Conservation (phyloP, 2,888 invertebrate species). For the Dorcus hopei region DNA sequence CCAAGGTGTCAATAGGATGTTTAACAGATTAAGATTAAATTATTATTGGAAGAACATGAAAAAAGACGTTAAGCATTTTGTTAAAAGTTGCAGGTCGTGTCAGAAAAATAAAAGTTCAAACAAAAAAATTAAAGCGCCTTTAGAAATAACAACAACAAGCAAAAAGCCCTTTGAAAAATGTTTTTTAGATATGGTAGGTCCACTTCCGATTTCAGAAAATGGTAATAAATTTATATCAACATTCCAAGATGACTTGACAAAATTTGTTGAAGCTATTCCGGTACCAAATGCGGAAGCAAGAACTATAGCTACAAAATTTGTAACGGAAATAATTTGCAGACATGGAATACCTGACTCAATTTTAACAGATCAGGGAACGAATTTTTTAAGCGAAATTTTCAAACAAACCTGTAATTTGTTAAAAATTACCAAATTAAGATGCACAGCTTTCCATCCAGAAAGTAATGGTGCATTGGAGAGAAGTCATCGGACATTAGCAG, state of each 20-base stretch:
- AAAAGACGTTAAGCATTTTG: constrained; percentile 13
- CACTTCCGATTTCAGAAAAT: constrained; percentile 27
- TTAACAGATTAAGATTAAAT: constrained; percentile 11
- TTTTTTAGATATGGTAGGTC: constrained; percentile 35
- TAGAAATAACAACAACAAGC: constrained; percentile 36
- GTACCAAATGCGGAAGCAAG: constrained; percentile 35
- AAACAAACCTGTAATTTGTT: constrained; percentile 30
- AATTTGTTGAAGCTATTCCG: constrained; percentile 33
- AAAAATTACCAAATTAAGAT: constrained; percentile 25
- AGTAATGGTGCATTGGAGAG: constrained; percentile 33
- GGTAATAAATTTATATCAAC: constrained; percentile 31
- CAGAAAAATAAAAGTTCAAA: constrained; percentile 22
- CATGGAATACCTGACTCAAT: constrained; percentile 33
- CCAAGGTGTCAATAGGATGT: constrained; percentile 10
- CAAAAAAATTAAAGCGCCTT: constrained; percentile 32
- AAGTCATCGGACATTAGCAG: constrained; percentile 30
- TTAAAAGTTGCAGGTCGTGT: constrained; percentile 8
- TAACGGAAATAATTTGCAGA: constrained; percentile 25
- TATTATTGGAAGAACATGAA: constrained; percentile 21
- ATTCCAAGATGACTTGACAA: constrained; percentile 36
- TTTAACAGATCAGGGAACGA: constrained; percentile 32
- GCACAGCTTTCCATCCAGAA: constrained; percentile 28
- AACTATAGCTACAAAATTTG: constrained; percentile 30
- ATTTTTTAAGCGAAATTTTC: constrained; percentile 31
- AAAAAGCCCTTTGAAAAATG: constrained; percentile 33